Evolutionary conservation across 2,797 vertebrate genomes (phyloP).

Genomic region (Coregonus ussuriensis): DNA sequence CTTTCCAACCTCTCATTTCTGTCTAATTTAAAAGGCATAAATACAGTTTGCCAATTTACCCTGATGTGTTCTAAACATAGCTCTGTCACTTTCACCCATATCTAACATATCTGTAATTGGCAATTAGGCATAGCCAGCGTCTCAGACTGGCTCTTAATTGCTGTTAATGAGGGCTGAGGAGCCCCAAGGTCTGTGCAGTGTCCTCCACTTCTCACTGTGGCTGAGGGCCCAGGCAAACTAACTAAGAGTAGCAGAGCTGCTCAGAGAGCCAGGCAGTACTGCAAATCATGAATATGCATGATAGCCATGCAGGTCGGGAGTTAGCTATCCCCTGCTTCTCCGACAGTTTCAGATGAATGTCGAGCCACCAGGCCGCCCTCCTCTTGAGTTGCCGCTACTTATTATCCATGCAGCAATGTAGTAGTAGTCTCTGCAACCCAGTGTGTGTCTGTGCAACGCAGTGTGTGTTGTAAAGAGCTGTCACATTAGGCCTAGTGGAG

Average conservation of each 20-base stretch:
- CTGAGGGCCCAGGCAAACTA: slow-evolving; percentile 31
- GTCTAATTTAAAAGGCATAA: slow-evolving; percentile 59
- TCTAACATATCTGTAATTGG: slow-evolving; percentile 73
- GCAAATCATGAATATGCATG: slow-evolving; percentile 71
- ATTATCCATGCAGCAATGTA: slow-evolving; percentile 40
- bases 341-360: slow-evolving; percentile 39
- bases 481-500: slow-evolving; percentile 59
- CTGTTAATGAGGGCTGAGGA: slow-evolving; percentile 70
- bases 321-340: slow-evolving; percentile 38
- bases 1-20: slow-evolving; percentile 44
- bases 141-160: slow-evolving; percentile 78
- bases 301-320: slow-evolving; percentile 36
- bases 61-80: slow-evolving; percentile 70
- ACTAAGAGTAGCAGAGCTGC: slow-evolving; percentile 10
- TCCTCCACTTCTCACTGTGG: slow-evolving; percentile 45
- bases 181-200: slow-evolving; percentile 55
- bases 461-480: slow-evolving; percentile 61
- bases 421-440: slow-evolving; percentile 49
- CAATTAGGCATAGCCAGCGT: slow-evolving; percentile 74
- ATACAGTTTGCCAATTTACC: slow-evolving; percentile 63
- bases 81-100: slow-evolving; percentile 71
- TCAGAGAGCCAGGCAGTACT: slow-evolving; percentile 37
- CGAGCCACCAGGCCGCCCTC: slow-evolving; percentile 36
- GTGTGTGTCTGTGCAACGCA: slow-evolving; percentile 22
- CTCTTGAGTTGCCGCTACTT: slow-evolving; percentile 44